phyloP scores from a whole-genome alignment of 2,888 invertebrate species.

The Kuschelorhynchus macadamiae region DNA sequence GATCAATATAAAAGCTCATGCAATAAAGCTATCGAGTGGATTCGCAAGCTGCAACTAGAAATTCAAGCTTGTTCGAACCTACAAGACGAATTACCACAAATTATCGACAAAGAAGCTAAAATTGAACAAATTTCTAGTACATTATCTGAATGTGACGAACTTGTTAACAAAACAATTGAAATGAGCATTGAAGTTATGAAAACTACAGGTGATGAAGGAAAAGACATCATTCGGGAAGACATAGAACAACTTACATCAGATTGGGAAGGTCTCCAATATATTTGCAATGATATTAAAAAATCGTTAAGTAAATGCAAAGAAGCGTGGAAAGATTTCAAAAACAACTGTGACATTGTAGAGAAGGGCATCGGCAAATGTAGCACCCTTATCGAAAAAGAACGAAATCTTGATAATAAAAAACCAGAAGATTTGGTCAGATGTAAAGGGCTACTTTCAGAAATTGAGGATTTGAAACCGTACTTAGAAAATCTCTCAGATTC shows the following conservation, averaged over 20 bases:
- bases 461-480: slow-evolving; percentile 80
- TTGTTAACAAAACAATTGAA: slow-evolving; percentile 81
- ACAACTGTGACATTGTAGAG: slow-evolving; percentile 80
- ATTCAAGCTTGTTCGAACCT: slow-evolving; percentile 89
- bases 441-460: slow-evolving; percentile 82
- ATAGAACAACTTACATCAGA: slow-evolving; percentile 84
- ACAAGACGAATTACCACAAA: slow-evolving; percentile 87
- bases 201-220: slow-evolving; percentile 86
- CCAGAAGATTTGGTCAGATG: slow-evolving; percentile 84
- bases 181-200: slow-evolving; percentile 82
- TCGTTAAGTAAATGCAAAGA: slow-evolving; percentile 82
- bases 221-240: slow-evolving; percentile 85
- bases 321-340: slow-evolving; percentile 86
- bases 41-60: slow-evolving; percentile 84
- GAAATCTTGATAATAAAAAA: slow-evolving; percentile 79
- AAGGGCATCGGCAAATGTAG: slow-evolving; percentile 82
- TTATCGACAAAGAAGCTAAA: slow-evolving; percentile 82
- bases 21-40: slow-evolving; percentile 88
- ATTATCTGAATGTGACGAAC: slow-evolving; percentile 79
- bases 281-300: slow-evolving; percentile 83
- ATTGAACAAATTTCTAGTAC: slow-evolving; percentile 79
- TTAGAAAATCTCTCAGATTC: slow-evolving; percentile 89
- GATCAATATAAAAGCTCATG: slow-evolving; percentile 88
- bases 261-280: slow-evolving; percentile 85
- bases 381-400: slow-evolving; percentile 75